phyloP scores from a whole-genome alignment of 1,140 invertebrate species.

The Leptinotarsa undecemlineata region DNA sequence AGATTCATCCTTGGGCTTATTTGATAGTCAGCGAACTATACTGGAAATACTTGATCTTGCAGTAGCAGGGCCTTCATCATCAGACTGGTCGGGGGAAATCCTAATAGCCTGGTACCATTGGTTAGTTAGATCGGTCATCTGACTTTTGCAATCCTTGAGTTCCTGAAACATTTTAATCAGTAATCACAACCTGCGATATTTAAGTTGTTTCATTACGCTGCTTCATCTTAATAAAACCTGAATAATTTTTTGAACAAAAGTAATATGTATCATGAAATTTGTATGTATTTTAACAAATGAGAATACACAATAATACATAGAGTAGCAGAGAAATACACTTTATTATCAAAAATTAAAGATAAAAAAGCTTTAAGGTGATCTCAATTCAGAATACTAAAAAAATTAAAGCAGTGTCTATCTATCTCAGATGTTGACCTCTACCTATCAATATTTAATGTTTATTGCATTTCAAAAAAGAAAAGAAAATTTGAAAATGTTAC shows the following conservation, averaged over 20 bases:
- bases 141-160: conserved; percentile 90
- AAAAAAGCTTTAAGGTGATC: no score
- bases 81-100: conserved; percentile 75
- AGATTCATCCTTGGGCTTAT: background rate
- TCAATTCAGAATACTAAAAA: no score
- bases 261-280: background rate
- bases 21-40: conserved; percentile 52
- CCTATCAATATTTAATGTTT: no score
- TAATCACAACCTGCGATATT: background rate
- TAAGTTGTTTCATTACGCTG: background rate
- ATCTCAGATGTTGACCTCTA: no score
- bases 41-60: conserved; percentile 53
- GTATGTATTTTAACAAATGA: no score
- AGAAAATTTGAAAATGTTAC: no score
- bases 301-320: no score
- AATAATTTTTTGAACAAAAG: no score
- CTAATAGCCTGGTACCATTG: conserved; percentile 95
- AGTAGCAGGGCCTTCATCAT: conserved; percentile 59
- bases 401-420: no score
- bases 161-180: conserved; percentile 66
- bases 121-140: conserved; percentile 94
- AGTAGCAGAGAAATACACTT: no score
- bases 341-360: no score
- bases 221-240: background rate
- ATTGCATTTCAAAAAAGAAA: no score